phyloP scores from a whole-genome alignment of 2,888 invertebrate species.

The Rhaphigaster nebulosa region DNA sequence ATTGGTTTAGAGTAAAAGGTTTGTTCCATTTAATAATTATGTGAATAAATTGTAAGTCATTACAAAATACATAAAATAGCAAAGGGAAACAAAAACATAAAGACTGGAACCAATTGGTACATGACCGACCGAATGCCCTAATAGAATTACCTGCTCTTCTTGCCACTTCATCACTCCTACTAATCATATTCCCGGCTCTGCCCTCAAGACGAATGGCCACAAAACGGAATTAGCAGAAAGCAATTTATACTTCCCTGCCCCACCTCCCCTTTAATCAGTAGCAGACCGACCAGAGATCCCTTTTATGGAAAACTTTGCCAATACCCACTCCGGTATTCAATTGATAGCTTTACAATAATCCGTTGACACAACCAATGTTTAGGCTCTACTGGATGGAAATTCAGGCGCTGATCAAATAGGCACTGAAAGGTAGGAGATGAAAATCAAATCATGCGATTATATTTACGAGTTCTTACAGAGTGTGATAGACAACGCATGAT shows the following conservation, averaged over 20 bases:
- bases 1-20: too few relatives aligned
- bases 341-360: neutral
- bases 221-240: constrained; percentile 33
- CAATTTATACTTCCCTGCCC: constrained; percentile 7
- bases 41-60: too few relatives aligned
- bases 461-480: too few relatives aligned
- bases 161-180: neutral
- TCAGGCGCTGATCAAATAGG: neutral
- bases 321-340: neutral
- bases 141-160: neutral
- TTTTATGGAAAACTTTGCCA: constrained; percentile 21
- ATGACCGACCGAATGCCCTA: neutral
- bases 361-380: neutral
- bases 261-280: constrained; percentile 10
- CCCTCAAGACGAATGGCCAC: constrained; percentile 11
- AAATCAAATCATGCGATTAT: too few relatives aligned
- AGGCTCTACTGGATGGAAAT: neutral
- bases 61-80: neutral
- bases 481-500: too few relatives aligned
- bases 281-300: neutral
- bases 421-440: neutral
- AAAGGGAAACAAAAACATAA: neutral
- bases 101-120: neutral
- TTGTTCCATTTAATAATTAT: too few relatives aligned
- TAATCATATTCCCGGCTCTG: neutral